Evolutionary conservation across 2,888 invertebrate species (phyloP).

Genomic region (Caenorhabditis sp.): DNA sequence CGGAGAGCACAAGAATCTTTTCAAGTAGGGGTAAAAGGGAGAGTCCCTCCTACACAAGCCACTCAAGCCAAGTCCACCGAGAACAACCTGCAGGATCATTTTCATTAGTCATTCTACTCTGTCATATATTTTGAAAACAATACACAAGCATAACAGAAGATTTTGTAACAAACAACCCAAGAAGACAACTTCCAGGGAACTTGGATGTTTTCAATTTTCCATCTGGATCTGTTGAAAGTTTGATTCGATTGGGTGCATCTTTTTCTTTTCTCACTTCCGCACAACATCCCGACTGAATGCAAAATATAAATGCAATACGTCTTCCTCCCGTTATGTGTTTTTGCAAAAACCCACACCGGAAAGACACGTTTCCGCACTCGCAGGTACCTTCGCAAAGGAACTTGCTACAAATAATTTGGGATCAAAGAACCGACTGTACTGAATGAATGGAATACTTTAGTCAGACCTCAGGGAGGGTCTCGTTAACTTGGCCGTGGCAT

Average conservation of each 20-base stretch:
- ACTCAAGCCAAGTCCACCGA: slow-evolving; percentile 2
- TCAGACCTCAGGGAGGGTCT: neutral
- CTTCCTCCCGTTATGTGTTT: slow-evolving; percentile 41
- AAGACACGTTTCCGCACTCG: slow-evolving; percentile 49
- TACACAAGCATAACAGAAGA: neutral
- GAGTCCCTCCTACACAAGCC: neutral
- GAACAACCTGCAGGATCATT: neutral
- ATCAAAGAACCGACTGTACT: neutral
- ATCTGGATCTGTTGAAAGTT: slow-evolving; percentile 28
- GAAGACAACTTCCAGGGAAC: neutral
- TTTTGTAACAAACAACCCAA: neutral
- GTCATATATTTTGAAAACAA: neutral
- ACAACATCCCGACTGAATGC: slow-evolving; percentile 24
- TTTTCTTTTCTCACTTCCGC: slow-evolving; percentile 12
- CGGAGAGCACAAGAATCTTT: slow-evolving; percentile 15
- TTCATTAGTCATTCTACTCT: neutral
- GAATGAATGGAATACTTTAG: neutral
- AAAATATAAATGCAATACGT: slow-evolving; percentile 27
- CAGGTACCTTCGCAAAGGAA: neutral
- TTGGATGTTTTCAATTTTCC: slow-evolving; percentile 27
- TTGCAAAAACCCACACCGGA: slow-evolving; percentile 39
- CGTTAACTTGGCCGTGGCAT: neutral
- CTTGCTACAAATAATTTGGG: neutral
- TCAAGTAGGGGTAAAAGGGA: slow-evolving; percentile 5
- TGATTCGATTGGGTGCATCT: slow-evolving; percentile 50